phyloP scores from a whole-genome alignment of 1,140 invertebrate genomes.

The Armadillidium nasatum region DNA sequence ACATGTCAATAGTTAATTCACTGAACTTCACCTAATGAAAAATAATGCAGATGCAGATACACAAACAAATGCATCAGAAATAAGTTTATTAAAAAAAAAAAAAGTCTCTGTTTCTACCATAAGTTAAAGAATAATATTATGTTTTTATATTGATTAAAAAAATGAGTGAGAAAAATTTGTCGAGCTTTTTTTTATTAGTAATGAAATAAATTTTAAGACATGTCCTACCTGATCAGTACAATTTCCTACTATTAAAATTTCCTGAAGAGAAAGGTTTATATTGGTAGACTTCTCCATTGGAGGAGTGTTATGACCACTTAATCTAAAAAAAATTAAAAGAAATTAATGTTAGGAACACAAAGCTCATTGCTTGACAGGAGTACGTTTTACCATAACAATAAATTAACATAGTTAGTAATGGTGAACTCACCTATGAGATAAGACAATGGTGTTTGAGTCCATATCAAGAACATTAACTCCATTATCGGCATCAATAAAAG shows the following conservation, averaged over 20 bases:
- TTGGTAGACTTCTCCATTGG: slow-evolving; percentile 75
- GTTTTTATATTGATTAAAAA: neutral
- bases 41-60: neutral
- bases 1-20: slow-evolving; percentile 97
- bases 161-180: neutral
- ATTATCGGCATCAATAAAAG: slow-evolving; percentile 88
- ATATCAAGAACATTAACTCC: slow-evolving; percentile 80
- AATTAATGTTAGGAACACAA: slow-evolving; percentile 33
- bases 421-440: slow-evolving; percentile 67
- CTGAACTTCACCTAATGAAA: slow-evolving; percentile 81
- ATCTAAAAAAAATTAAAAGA: slow-evolving; percentile 53
- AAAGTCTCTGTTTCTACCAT: too few relatives aligned
- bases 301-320: slow-evolving; percentile 77
- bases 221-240: slow-evolving; percentile 71
- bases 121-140: too few relatives aligned
- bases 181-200: neutral
- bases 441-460: slow-evolving; percentile 72
- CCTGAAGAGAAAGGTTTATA: slow-evolving; percentile 83
- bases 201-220: slow-evolving; percentile 5
- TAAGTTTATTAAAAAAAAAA: too few relatives aligned
- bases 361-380: too few relatives aligned
- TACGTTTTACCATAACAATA: too few relatives aligned
- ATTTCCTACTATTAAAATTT: slow-evolving; percentile 91
- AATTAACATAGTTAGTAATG: too few relatives aligned
- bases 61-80: too few relatives aligned